Conservation (phyloP, 2,113 vertebrate genomes). For the Syrmaticus mikado region DNA sequence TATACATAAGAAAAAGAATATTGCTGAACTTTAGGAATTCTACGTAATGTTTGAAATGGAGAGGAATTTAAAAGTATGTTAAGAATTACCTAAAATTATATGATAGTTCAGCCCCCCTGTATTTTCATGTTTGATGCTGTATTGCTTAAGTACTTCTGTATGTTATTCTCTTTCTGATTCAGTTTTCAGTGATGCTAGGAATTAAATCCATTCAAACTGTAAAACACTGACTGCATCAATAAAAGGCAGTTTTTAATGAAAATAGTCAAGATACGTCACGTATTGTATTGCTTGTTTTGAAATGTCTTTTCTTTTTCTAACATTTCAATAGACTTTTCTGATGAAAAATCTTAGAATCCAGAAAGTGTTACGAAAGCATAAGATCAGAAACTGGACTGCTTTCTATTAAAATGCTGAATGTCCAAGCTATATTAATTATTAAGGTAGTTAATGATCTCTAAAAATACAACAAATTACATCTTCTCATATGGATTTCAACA, state of each 20-base stretch:
- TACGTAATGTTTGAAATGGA: not conserved
- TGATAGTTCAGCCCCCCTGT: not conserved
- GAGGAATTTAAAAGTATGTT: not conserved
- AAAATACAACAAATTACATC: slow-evolving; percentile 13
- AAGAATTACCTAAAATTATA: not conserved
- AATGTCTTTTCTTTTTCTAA: not conserved
- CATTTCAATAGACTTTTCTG: not conserved
- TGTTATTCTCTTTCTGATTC: not conserved
- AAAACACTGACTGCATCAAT: not conserved
- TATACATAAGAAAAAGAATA: not conserved
- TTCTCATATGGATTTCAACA: slow-evolving; percentile 4
- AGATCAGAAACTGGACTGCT: not conserved
- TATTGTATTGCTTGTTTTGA: not conserved
- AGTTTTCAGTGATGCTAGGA: not conserved
- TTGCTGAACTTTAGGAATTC: not conserved
- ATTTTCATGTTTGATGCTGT: not conserved
- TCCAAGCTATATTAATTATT: not conserved
- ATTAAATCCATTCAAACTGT: not conserved
- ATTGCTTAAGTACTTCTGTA: not conserved
- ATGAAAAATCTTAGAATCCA: not conserved
- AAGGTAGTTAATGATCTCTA: not conserved
- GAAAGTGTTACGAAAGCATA: not conserved
- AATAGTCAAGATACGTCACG: not conserved
- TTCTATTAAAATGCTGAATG: not conserved
- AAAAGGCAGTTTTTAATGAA: not conserved